Percentiles rank a stretch among this genome's conserved stretches.
Evolutionary conservation across 1,140 invertebrate species (phyloP).

Genomic region (Whitmania pigra): DNA sequence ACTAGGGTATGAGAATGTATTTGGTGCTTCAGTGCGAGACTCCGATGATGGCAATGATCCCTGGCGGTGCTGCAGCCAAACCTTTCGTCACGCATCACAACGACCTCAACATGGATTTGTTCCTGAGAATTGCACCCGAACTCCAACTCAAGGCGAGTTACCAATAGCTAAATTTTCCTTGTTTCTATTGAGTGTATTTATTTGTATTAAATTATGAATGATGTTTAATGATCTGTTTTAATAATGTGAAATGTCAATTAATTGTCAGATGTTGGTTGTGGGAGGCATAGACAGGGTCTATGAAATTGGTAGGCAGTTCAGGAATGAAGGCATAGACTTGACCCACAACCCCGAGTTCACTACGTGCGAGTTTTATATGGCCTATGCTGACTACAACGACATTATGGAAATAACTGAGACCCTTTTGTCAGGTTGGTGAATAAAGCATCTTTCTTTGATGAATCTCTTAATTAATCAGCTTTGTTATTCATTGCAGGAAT

Average conservation of each 20-base stretch:
- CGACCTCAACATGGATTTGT: slow-evolving; percentile 90
- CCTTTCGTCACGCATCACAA: slow-evolving; percentile 98
- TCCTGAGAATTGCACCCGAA: slow-evolving; percentile 93
- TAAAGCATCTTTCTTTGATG: background rate
- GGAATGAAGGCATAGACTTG: slow-evolving; percentile 96
- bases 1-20: too few relatives aligned
- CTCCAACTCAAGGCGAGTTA: slow-evolving; percentile 74
- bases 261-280: slow-evolving; percentile 74
- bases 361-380: slow-evolving; percentile 99
- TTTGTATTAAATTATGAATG: background rate
- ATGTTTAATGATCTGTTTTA: background rate
- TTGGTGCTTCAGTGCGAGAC: slow-evolving; percentile 61
- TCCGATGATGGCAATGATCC: slow-evolving; percentile 99
- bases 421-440: slow-evolving; percentile 61
- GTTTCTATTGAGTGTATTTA: background rate
- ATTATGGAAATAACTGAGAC: slow-evolving; percentile 81
- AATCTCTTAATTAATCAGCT: too few relatives aligned
- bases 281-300: slow-evolving; percentile 93
- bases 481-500: slow-evolving; percentile 44
- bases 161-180: background rate
- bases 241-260: background rate
- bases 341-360: slow-evolving; percentile 99
- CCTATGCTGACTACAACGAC: slow-evolving; percentile 97
- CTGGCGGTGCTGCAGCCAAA: slow-evolving; percentile 94
- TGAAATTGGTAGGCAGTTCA: slow-evolving; percentile 91